Conservation (phyloP, 1,140 invertebrate species). For the Sarcophaga bullata region DNA sequence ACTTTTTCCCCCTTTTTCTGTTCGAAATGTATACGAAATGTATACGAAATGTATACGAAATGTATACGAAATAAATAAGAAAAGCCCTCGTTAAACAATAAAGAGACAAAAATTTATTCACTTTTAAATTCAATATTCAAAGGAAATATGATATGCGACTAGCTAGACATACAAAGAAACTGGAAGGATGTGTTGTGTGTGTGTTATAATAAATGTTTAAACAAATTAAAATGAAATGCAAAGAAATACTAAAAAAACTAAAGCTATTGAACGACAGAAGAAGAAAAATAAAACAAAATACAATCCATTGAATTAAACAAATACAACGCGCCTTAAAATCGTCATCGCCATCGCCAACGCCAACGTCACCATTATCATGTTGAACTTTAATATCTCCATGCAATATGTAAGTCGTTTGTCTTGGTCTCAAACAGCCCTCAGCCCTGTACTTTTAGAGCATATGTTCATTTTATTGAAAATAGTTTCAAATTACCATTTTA, state of each 20-base stretch:
- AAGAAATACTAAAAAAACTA: conserved; percentile 7
- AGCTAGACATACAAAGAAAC: neutral
- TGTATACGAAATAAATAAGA: neutral
- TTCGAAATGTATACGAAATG: neutral
- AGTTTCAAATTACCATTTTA: neutral
- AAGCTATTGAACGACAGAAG: neutral
- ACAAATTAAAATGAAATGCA: neutral
- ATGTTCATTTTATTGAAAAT: neutral
- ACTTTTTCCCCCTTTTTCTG: neutral
- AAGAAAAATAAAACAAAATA: neutral
- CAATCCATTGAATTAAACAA: neutral
- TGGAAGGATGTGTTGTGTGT: neutral
- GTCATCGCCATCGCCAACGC: no score
- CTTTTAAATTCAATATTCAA: neutral
- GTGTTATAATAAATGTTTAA: conserved; percentile 10
- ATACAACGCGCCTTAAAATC: conserved; percentile 2
- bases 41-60: neutral
- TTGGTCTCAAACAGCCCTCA: neutral
- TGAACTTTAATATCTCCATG: neutral
- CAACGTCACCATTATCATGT: no score
- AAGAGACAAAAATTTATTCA: no score
- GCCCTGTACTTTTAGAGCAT: neutral
- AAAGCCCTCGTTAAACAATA: neutral
- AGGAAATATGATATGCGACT: neutral
- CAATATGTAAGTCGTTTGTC: conserved; percentile 20